Evolutionary conservation across 2,888 invertebrate genomes (phyloP), one percentile per base, ranked within the genome.

Genomic region (Antitype chi): DNA sequence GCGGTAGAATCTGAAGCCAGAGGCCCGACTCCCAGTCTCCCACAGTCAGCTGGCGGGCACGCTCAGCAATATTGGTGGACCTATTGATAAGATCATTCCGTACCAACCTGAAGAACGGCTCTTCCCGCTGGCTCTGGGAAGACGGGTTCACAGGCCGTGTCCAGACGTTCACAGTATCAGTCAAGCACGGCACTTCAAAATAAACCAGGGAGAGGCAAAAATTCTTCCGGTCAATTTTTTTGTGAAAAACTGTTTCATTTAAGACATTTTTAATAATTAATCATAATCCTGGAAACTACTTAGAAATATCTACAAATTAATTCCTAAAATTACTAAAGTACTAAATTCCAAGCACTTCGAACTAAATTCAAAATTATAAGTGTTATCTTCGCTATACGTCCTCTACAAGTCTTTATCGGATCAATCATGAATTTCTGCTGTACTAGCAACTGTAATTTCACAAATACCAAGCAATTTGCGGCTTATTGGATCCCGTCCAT

Each of bases 401-500:
- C 49, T 8, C 13, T 20, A 43, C 23, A 77, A 47, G 4, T 47
- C 20, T 7, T 55, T 67, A 11, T 8, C n/a, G 9, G 53, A 52
- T 38, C 47, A 70, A 70, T 76, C n/a, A 64, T 25, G 15, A 59
- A 53, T 69, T 55, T 60, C 28, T 49, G 66, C 23, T 47, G 38
- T 76, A 69, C 47, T 6, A 67, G 20, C 63, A 59, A 67, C 53
- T 55, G 69, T 74, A 76, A 81, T 81, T 80, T 76, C 64, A 57
- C 52, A 77, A 78, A 83, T 79, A 77, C 53, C 38, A 71, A 71
- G 75, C 6, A 57, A 68, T 81, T 83, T 70, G 78, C 49, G 64
- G 64, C 7, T 78, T 69, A 0, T 66, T 74, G 62, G 64, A 43
- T 25, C 25, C 43, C 53, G 64, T 67, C 64, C 20, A 53, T 59